phyloP scores from a whole-genome alignment of 2,113 vertebrate species.

The Neolamprologus tretocephalus region DNA sequence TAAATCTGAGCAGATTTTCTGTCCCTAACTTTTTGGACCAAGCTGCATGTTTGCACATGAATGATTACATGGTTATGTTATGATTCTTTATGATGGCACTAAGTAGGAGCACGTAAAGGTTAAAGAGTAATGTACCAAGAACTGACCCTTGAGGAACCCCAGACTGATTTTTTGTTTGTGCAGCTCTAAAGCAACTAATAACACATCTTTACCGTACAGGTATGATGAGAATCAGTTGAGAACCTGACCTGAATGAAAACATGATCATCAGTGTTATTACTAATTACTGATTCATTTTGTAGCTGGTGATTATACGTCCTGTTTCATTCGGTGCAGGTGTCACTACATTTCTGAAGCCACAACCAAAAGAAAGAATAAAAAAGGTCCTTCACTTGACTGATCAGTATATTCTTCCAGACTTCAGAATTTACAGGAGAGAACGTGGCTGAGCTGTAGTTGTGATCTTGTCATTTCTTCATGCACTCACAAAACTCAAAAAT shows the following conservation, averaged over 20 bases:
- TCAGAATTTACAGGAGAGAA: neutral
- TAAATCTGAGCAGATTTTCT: neutral
- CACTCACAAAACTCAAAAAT: neutral
- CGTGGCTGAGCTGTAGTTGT: neutral
- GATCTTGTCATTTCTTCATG: neutral
- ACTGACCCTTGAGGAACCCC: neutral
- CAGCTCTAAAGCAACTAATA: neutral
- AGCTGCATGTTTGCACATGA: neutral
- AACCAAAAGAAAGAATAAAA: neutral
- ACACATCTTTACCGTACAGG: neutral
- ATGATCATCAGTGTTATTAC: neutral
- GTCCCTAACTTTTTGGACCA: neutral
- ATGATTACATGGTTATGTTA: neutral
- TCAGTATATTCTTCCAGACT: neutral
- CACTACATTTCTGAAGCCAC: neutral
- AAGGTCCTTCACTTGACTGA: neutral
- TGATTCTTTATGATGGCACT: neutral
- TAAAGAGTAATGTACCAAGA: neutral
- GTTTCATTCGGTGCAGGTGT: neutral
- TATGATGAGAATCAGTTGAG: neutral
- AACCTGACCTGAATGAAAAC: neutral
- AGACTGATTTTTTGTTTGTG: neutral
- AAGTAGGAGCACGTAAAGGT: neutral
- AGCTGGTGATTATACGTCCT: neutral
- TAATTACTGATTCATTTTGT: neutral